phyloP scores from a whole-genome alignment of 2,113 vertebrate genomes.

The Alces alces region DNA sequence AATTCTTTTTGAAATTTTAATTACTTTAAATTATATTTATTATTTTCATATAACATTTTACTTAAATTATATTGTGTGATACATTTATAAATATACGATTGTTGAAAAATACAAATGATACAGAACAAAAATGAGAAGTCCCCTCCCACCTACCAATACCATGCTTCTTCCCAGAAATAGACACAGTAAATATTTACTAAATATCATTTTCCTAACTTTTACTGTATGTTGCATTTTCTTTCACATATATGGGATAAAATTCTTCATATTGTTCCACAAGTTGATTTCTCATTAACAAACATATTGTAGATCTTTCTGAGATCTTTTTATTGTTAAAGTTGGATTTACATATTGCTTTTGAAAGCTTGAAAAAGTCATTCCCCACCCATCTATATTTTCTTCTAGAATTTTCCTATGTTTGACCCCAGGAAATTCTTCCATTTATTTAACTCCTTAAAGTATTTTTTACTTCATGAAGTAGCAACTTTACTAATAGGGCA shows the following conservation, averaged over 20 bases:
- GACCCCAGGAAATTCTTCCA: constrained; percentile 12
- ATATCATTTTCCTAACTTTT: not conserved
- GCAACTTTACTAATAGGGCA: constrained; percentile 4
- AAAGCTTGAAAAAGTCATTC: constrained; percentile 28
- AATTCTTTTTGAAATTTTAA: constrained; percentile 6
- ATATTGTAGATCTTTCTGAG: constrained; percentile 9
- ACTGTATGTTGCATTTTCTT: not conserved
- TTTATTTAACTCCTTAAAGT: constrained; percentile 1
- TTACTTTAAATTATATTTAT: not conserved
- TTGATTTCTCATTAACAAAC: constrained; percentile 13
- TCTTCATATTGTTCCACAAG: not conserved
- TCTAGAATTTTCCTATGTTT: constrained; percentile 12
- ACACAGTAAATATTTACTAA: not conserved
- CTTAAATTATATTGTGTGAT: not conserved
- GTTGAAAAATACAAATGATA: constrained; percentile 9
- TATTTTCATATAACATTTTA: not conserved
- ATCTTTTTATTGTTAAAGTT: constrained; percentile 31
- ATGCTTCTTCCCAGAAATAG: not conserved
- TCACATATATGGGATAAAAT: not conserved
- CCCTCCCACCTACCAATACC: not conserved
- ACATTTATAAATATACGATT: constrained; percentile 5
- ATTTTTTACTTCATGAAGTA: constrained; percentile 20
- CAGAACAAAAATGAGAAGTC: constrained; percentile 25
- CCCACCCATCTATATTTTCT: constrained; percentile 15
- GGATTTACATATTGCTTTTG: not conserved